A percentile compares a stretch with the other conserved stretches of the same genome.
Evolutionary conservation across 1,140 invertebrate species (phyloP).

Genomic region (Lethrus apterus): DNA sequence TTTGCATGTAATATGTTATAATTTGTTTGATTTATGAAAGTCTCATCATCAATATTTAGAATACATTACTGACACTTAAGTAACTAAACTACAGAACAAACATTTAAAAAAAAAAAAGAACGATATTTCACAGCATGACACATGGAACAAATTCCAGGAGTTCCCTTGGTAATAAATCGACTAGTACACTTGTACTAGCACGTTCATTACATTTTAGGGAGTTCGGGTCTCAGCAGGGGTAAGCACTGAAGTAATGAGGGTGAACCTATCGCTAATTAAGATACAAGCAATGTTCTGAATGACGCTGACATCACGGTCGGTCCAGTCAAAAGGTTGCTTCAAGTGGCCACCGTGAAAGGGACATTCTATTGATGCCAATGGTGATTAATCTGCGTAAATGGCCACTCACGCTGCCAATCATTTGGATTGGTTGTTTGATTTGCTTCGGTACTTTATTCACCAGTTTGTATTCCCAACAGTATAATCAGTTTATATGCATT

Average conservation of each 20-base stretch:
- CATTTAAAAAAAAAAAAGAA: no score
- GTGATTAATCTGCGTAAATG: conserved; percentile 25
- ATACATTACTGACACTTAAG: no score
- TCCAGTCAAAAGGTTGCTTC: conserved; percentile 28
- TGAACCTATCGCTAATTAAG: conserved; percentile 28
- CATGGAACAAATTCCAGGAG: no score
- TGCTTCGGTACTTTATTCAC: conserved; percentile 16
- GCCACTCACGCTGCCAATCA: conserved; percentile 23
- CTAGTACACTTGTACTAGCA: no score
- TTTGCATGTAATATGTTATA: no score
- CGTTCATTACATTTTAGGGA: background rate
- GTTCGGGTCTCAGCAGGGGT: conserved; percentile 7
- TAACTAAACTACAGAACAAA: no score
- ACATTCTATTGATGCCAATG: conserved; percentile 20
- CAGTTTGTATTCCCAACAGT: conserved; percentile 2
- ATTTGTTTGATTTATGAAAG: no score
- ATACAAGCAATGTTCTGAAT: conserved; percentile 21
- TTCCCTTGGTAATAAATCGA: no score
- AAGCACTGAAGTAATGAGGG: conserved; percentile 20
- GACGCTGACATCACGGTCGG: conserved; percentile 21
- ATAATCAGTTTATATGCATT: background rate
- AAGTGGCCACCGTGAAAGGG: conserved; percentile 27
- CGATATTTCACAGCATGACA: no score
- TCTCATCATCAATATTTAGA: no score
- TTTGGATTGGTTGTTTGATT: conserved; percentile 26